Evolutionary conservation across 2,797 vertebrate species (phyloP).

Genomic region (Spinus pinus): DNA sequence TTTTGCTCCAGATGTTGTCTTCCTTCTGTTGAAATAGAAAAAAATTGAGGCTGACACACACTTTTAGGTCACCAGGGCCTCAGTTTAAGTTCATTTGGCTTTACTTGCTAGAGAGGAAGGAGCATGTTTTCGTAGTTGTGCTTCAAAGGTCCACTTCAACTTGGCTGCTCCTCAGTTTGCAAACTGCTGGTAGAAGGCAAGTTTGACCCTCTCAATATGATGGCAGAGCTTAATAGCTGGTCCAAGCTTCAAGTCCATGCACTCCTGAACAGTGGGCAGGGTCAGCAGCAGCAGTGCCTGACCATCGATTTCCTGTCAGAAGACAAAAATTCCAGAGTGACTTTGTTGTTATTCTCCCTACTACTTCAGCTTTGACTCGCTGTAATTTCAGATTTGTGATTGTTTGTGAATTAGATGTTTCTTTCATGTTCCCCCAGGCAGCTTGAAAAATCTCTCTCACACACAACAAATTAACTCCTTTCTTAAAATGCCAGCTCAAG

Average conservation of each 20-base stretch:
- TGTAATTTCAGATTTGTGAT: neutral
- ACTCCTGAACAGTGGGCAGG: conserved; percentile 97
- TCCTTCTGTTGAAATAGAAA: conserved; percentile 70
- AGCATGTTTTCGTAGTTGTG: conserved; percentile 71
- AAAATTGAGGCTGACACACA: conserved; percentile 57
- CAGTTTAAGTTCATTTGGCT: conserved; percentile 39
- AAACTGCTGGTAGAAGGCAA: conserved; percentile 99
- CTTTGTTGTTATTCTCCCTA: neutral
- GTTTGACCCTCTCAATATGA: conserved; percentile 96
- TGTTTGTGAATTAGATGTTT: neutral
- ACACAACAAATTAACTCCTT: neutral
- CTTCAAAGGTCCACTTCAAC: conserved; percentile 69
- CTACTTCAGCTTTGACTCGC: neutral
- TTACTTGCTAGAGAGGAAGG: conserved; percentile 37
- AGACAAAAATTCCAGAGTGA: conserved; percentile 43
- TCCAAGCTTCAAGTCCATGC: conserved; percentile 98
- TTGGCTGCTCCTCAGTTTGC: conserved; percentile 82
- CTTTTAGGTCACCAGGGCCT: conserved; percentile 39
- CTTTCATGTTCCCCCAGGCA: neutral
- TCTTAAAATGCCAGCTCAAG: neutral
- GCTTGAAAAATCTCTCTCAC: neutral
- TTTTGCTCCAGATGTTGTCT: conserved; percentile 68
- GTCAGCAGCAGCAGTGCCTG: conserved; percentile 95
- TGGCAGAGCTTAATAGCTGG: conserved; percentile 98
- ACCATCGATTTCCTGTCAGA: conserved; percentile 92